Evolutionary conservation across 2,888 invertebrate genomes (phyloP).

Genomic region (Crocallis elinguaria): DNA sequence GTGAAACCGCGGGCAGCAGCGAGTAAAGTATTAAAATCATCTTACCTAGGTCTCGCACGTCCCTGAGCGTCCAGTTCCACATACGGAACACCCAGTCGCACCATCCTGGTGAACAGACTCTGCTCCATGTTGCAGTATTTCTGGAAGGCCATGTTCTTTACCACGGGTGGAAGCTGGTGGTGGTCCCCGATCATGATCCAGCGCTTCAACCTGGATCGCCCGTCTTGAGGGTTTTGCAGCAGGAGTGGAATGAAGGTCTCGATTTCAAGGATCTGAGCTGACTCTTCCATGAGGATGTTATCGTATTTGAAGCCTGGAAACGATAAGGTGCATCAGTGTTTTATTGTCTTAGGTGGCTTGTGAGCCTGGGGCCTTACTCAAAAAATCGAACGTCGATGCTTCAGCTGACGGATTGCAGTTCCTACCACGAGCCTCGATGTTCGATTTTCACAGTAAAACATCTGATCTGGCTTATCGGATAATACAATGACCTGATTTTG

Average conservation of each 20-base stretch:
- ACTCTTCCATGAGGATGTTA: conserved; percentile 99
- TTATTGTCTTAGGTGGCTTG: not conserved
- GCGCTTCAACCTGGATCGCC: conserved; percentile 96
- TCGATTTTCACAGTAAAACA: too few relatives aligned
- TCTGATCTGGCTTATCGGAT: too few relatives aligned
- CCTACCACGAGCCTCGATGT: too few relatives aligned
- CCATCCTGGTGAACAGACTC: conserved; percentile 97
- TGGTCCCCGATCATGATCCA: conserved; percentile 99
- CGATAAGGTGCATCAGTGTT: too few relatives aligned
- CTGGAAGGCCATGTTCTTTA: conserved; percentile 99
- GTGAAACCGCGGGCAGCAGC: too few relatives aligned
- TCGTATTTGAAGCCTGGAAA: conserved; percentile 95
- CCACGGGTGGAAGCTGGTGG: conserved; percentile 99
- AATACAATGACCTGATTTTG: too few relatives aligned
- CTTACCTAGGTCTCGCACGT: conserved; percentile 92
- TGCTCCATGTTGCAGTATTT: conserved; percentile 99
- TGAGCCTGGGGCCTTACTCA: not conserved
- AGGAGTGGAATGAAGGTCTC: conserved; percentile 99
- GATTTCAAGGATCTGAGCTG: conserved; percentile 99
- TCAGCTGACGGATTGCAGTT: too few relatives aligned
- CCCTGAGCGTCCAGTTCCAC: conserved; percentile 99
- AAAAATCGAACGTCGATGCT: too few relatives aligned
- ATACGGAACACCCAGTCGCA: conserved; percentile 97
- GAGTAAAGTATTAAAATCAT: not conserved
- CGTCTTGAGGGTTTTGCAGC: conserved; percentile 99